A percentile compares a stretch with the other conserved stretches of the same genome.
Evolutionary conservation across 2,888 invertebrate species (phyloP).

Genomic region (Diarsia mendica): DNA sequence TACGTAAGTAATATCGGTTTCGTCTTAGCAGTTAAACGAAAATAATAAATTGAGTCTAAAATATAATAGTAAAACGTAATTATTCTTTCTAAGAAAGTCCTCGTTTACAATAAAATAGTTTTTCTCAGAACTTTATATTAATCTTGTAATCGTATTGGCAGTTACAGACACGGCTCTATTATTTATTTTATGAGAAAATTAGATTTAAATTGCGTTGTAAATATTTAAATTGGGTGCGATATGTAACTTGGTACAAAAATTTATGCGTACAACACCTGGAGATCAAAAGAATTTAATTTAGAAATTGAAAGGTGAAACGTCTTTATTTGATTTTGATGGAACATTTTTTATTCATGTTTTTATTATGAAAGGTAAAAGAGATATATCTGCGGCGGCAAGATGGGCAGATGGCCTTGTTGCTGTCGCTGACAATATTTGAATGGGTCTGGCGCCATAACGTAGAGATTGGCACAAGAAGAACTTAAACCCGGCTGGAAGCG

Average conservation of each 20-base stretch:
- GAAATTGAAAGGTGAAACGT: neutral
- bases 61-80: neutral
- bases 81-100: neutral
- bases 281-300: constrained; percentile 27
- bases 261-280: neutral
- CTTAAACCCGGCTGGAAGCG: too few species aligned
- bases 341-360: neutral
- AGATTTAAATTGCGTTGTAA: neutral
- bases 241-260: neutral
- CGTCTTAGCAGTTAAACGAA: neutral
- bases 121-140: constrained; percentile 1
- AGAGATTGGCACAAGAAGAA: too few species aligned
- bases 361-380: neutral
- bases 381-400: neutral
- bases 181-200: neutral
- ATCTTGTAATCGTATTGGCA: neutral
- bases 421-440: neutral
- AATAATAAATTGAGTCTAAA: neutral
- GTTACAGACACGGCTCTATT: neutral
- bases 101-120: neutral
- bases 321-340: neutral
- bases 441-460: neutral
- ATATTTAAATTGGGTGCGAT: constrained; percentile 18
- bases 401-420: neutral
- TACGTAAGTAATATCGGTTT: neutral